Evolutionary conservation across 2,113 vertebrate species (phyloP).

Genomic region (Hemiscyllium ocellatum): DNA sequence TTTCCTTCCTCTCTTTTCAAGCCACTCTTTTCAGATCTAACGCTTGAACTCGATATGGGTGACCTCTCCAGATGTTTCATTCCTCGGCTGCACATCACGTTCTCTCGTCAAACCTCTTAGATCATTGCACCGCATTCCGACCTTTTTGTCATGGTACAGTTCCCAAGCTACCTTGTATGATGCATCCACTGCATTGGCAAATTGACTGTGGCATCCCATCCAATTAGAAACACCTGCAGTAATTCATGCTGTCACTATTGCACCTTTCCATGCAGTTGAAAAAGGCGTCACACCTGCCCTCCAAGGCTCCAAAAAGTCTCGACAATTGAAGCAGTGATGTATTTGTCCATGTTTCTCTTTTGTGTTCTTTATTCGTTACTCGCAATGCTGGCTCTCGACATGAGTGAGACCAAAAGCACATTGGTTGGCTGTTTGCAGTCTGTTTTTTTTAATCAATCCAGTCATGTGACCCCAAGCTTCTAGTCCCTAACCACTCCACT

Average conservation of each 20-base stretch:
- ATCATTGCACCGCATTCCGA: neutral
- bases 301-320: no score
- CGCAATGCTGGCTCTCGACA: no score
- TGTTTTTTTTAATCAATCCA: neutral
- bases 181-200: neutral
- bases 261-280: no score
- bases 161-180: neutral
- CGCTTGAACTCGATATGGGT: neutral
- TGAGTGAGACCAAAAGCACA: no score
- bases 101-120: neutral
- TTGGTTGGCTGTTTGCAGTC: no score
- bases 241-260: no score
- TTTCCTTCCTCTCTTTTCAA: neutral
- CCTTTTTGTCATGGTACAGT: neutral
- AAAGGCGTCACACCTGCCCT: no score
- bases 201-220: neutral
- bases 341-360: no score
- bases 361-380: no score
- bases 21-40: neutral
- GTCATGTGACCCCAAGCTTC: neutral
- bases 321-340: no score
- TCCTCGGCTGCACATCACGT: neutral
- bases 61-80: neutral
- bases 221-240: neutral
- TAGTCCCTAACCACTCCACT: neutral